Evolutionary conservation across 2,113 vertebrate genomes (phyloP).

Genomic region (Saguinus midas): DNA sequence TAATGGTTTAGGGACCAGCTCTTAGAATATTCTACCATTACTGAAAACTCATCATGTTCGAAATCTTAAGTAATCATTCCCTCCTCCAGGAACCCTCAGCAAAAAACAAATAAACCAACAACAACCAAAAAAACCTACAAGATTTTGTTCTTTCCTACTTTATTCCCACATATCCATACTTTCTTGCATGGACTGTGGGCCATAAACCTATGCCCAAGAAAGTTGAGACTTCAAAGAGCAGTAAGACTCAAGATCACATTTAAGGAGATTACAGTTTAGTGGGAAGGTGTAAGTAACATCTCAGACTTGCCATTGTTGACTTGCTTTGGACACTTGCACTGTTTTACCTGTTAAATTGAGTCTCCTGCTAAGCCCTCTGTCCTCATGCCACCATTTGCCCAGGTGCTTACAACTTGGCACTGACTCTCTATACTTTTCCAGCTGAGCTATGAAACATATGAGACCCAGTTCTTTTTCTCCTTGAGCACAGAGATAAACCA

Average conservation of each 20-base stretch:
- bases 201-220: background rate
- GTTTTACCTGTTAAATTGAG: background rate
- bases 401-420: background rate
- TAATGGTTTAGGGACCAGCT: background rate
- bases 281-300: background rate
- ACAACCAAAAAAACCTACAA: background rate
- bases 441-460: background rate
- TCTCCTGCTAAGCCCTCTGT: background rate
- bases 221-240: constrained; percentile 15
- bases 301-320: background rate
- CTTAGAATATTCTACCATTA: background rate
- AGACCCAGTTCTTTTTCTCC: background rate
- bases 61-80: constrained; percentile 3
- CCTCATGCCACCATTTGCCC: background rate
- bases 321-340: background rate
- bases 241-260: background rate
- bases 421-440: background rate
- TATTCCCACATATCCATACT: background rate
- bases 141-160: constrained; percentile 23
- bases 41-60: constrained; percentile 14
- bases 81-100: background rate
- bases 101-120: background rate
- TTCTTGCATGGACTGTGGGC: background rate
- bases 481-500: background rate
- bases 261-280: background rate